Evolutionary conservation across 1,140 invertebrate genomes (phyloP).

Genomic region (Nasonia vitripennis): DNA sequence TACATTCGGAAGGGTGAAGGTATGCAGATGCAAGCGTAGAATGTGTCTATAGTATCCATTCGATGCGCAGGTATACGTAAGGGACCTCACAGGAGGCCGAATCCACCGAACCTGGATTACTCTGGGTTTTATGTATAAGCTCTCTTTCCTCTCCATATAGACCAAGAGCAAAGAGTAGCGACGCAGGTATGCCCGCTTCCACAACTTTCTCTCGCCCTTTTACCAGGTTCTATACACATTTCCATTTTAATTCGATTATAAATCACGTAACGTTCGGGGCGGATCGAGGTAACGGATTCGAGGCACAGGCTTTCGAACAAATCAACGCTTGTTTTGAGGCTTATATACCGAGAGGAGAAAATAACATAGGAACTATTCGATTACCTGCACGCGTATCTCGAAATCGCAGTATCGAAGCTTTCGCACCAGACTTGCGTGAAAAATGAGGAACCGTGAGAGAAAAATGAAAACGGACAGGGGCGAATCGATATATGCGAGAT

Average conservation of each 20-base stretch:
- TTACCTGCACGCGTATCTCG: background rate
- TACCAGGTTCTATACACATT: conserved; percentile 10
- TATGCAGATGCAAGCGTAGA: background rate
- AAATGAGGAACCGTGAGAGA: conserved; percentile 1
- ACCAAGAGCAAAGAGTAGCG: background rate
- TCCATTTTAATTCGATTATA: conserved; percentile 37
- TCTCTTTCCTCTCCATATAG: background rate
- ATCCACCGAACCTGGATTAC: conserved; percentile 15
- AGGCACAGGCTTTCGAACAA: background rate
- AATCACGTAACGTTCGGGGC: background rate
- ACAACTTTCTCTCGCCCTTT: conserved; percentile 19
- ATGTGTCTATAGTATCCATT: background rate
- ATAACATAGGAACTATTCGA: background rate
- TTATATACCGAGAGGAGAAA: background rate
- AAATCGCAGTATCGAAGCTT: background rate
- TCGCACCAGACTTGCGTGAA: background rate
- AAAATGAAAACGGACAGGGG: conserved; percentile 10
- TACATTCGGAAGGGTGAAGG: background rate
- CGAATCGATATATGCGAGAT: conserved; percentile 31
- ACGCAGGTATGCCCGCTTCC: background rate
- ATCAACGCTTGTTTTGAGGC: background rate
- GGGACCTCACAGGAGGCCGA: background rate
- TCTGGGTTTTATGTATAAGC: background rate
- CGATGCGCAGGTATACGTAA: background rate
- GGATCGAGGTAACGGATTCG: background rate